These are phyloP conservation scores for Troides oblongomaculatus DNA, from an alignment of 2,888 invertebrate genomes.

Conservation along the genomic window DNA sequence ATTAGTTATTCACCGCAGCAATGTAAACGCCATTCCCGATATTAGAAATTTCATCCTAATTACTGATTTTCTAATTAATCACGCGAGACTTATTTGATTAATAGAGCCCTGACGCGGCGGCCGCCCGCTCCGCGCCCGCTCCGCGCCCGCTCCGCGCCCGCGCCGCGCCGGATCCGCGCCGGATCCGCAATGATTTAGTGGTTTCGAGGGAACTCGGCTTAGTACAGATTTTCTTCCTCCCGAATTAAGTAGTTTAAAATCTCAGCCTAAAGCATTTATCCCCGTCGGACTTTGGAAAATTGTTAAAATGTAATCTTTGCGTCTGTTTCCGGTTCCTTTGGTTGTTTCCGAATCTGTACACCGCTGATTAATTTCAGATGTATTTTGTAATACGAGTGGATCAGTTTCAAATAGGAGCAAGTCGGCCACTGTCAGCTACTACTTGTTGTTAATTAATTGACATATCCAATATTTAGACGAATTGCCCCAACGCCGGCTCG, in stretches of 20 bases:
- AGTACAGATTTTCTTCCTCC: slow-evolving; percentile 50
- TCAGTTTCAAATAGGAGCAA: no score
- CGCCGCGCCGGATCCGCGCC: slow-evolving; percentile 31
- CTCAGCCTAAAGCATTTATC: slow-evolving; percentile 8
- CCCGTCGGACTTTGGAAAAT: neutral
- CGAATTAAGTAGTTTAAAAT: slow-evolving; percentile 54
- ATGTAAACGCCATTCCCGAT: slow-evolving; percentile 45
- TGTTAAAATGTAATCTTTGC: neutral
- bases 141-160: slow-evolving; percentile 33
- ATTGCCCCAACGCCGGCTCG: no score
- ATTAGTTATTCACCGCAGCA: slow-evolving; percentile 17
- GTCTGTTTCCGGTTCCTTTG: neutral
- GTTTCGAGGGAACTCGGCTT: slow-evolving; percentile 48
- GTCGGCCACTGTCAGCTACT: no score
- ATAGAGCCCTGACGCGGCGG: slow-evolving; percentile 51
- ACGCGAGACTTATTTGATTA: slow-evolving; percentile 74
- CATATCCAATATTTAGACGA: no score
- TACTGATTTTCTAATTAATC: slow-evolving; percentile 77
- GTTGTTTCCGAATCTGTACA: neutral
- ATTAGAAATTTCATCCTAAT: slow-evolving; percentile 64
- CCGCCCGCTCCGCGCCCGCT: slow-evolving; percentile 23
- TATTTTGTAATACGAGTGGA: no score
- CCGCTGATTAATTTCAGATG: neutral
- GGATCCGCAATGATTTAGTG: slow-evolving; percentile 55
- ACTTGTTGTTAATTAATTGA: no score